Conservation (phyloP, 30 jellyfish, hydroid and myxozoan species). For the Pelagia noctiluca region DNA sequence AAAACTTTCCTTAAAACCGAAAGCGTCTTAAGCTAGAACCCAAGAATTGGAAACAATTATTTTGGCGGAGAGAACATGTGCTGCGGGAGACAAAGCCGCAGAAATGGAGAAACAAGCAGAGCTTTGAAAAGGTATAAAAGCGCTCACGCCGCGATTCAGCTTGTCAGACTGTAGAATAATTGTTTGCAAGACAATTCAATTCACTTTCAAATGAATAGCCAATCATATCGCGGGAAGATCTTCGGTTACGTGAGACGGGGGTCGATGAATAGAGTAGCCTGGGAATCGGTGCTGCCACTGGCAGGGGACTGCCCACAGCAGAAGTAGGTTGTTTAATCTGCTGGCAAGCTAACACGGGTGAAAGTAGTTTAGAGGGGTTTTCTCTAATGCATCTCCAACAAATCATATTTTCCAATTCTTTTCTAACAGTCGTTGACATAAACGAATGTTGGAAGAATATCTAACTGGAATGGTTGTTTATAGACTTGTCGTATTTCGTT, state of each 20-base stretch:
- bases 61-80: slow-evolving; percentile 52
- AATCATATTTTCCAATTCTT: too few relatives aligned
- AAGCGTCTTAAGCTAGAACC: slow-evolving; percentile 48
- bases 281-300: too few relatives aligned
- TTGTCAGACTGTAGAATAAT: slow-evolving; percentile 70
- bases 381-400: too few relatives aligned
- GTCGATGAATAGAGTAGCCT: slow-evolving; percentile 4
- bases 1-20: slow-evolving; percentile 9
- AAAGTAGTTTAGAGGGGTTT: too few relatives aligned
- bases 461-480: too few relatives aligned
- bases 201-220: slow-evolving; percentile 65
- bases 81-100: slow-evolving; percentile 78
- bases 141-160: slow-evolving; percentile 73
- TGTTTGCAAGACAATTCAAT: slow-evolving; percentile 69
- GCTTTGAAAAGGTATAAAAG: slow-evolving; percentile 67
- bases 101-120: slow-evolving; percentile 69
- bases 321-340: too few relatives aligned
- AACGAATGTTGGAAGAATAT: too few relatives aligned
- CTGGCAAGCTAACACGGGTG: too few relatives aligned
- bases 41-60: slow-evolving; percentile 13
- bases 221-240: slow-evolving; percentile 49
- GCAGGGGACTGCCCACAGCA: too few relatives aligned
- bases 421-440: too few relatives aligned
- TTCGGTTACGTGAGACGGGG: slow-evolving; percentile 54
- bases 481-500: too few relatives aligned